Percentiles rank a stretch among this genome's conserved stretches.
Evolutionary conservation across 2,113 vertebrate species (phyloP).

Genomic region (Malurus alboscapulatus): DNA sequence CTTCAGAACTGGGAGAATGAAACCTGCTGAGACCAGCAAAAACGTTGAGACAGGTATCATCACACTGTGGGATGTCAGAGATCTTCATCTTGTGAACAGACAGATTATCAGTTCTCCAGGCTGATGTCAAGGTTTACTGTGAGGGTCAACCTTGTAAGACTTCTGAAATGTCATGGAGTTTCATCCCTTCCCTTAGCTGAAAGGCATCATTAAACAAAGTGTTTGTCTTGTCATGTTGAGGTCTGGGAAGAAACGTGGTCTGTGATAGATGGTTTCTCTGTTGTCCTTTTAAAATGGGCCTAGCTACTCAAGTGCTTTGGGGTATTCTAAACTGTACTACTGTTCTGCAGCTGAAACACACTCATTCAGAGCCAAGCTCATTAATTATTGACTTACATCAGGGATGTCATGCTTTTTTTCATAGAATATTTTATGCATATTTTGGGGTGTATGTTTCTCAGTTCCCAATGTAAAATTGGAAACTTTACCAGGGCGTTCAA

Average conservation of each 20-base stretch:
- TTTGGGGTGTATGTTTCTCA: not conserved
- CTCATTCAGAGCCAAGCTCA: slow-evolving; percentile 27
- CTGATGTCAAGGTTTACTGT: not conserved
- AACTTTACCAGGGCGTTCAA: slow-evolving; percentile 13
- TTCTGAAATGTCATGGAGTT: slow-evolving; percentile 1
- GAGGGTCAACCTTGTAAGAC: not conserved
- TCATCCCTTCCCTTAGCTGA: slow-evolving; percentile 13
- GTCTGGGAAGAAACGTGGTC: not conserved
- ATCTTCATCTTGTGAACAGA: not conserved
- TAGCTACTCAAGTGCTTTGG: not conserved
- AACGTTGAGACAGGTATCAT: not conserved
- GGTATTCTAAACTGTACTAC: not conserved
- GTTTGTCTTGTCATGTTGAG: not conserved
- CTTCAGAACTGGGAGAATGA: not conserved
- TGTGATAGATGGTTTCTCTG: not conserved
- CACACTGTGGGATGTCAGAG: not conserved
- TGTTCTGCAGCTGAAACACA: slow-evolving; percentile 20
- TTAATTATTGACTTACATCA: slow-evolving; percentile 52
- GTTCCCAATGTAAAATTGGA: slow-evolving; percentile 47
- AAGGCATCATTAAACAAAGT: not conserved
- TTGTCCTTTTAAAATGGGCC: slow-evolving; percentile 11
- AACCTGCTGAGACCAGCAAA: not conserved
- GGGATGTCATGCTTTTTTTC: slow-evolving; percentile 30
- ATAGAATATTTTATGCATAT: slow-evolving; percentile 45
- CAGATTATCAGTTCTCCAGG: not conserved